Evolutionary conservation across 2,113 vertebrate species (phyloP).

Genomic region (Tichodroma muraria): DNA sequence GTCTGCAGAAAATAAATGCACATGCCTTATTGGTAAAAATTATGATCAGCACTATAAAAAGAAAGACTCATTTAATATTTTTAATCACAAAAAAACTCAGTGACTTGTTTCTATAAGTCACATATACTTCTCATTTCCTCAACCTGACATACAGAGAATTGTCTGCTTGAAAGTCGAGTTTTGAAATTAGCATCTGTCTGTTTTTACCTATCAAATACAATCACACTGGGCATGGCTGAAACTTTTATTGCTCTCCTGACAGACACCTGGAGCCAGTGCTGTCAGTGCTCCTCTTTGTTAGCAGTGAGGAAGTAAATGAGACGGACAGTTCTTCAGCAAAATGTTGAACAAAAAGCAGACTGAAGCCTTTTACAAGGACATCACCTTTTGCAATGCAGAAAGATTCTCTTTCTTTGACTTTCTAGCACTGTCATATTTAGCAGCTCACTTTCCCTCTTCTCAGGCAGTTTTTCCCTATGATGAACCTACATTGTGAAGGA

Average conservation of each 20-base stretch:
- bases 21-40: not conserved
- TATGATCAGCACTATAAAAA: constrained; percentile 16
- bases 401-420: constrained; percentile 12
- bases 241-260: constrained; percentile 44
- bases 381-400: constrained; percentile 39
- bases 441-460: not conserved
- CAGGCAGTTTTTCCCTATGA: not conserved
- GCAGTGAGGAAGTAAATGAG: not conserved
- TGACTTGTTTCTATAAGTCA: not conserved
- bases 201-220: constrained; percentile 19
- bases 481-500: not conserved
- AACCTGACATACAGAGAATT: not conserved
- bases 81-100: not conserved
- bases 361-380: constrained; percentile 32
- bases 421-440: not conserved
- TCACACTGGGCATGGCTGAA: not conserved
- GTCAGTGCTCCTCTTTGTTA: constrained; percentile 35
- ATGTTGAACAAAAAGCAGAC: constrained; percentile 46
- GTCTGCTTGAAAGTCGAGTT: constrained; percentile 4
- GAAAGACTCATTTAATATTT: constrained; percentile 20
- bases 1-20: constrained; percentile 13
- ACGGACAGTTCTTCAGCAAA: not conserved
- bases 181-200: constrained; percentile 33
- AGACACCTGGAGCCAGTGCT: constrained; percentile 55
- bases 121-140: not conserved